Percentiles rank a stretch among this genome's conserved stretches.
Evolutionary conservation across 2,113 vertebrate genomes (phyloP).

Genomic region (Dromaius novaehollandiae): DNA sequence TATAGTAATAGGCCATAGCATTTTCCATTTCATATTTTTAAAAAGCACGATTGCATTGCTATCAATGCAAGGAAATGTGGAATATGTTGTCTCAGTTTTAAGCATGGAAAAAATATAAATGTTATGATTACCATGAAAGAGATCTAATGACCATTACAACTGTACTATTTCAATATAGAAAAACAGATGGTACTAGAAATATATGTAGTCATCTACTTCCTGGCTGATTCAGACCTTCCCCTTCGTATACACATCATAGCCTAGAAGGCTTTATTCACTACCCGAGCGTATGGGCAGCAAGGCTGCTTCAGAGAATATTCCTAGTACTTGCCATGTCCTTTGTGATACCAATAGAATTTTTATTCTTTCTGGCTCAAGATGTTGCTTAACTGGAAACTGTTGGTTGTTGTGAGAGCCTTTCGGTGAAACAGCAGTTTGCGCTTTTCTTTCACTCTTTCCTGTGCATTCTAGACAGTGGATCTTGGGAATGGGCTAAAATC

Average conservation of each 20-base stretch:
- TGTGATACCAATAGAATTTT: not conserved
- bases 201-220: not conserved
- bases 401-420: not conserved
- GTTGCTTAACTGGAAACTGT: not conserved
- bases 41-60: not conserved
- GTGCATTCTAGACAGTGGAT: not conserved
- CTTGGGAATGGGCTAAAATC: not conserved
- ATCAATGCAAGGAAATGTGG: not conserved
- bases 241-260: not conserved
- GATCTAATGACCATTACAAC: not conserved
- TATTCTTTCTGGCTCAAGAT: not conserved
- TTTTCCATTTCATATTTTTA: not conserved
- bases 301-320: not conserved
- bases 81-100: not conserved
- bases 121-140: not conserved
- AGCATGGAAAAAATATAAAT: fast-evolving
- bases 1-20: not conserved
- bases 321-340: not conserved
- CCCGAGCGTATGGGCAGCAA: not conserved
- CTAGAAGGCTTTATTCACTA: not conserved
- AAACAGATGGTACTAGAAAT: not conserved
- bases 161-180: not conserved
- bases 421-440: not conserved
- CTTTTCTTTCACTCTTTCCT: not conserved
- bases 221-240: not conserved